Base-by-base conservation (phyloP, 2,888 invertebrate genomes). In the Eupithecia abbreviata region DNA sequence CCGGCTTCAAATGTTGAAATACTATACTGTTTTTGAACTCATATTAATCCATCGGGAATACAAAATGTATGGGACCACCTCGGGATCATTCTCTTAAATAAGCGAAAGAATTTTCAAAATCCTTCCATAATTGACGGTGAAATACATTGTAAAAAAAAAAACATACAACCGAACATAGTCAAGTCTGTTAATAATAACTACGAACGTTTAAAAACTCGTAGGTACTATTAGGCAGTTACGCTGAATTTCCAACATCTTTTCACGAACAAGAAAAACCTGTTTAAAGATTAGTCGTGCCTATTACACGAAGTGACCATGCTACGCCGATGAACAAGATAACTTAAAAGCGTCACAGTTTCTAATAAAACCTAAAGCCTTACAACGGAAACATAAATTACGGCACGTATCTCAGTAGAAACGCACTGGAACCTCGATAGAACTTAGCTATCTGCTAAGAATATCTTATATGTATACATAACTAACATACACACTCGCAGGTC, bases 241-340 rank as follows among this genome's bases (percentile, higher is more conserved):
- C 9, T 58, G 3, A 58, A 18, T 18, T 18, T n/a, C 18, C 10
- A 10, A 18, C 58, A 58, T 62, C 30, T 58, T 9, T 51, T 0
- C n/a, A 55, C 0, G 18, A 62, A 18, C 30, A 62, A 58, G 58
- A 18, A 62, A 62, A 62, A 62, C 0, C 18, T 0, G 18, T 62
- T 62, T 62, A 62, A 30, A 30, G 30, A 62, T 62, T 62, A 62
- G 62, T 62, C 62, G 62, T 30, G 62, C 62, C 30, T 62, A 62
- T 62, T 62, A 62, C 62, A 30, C 62, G 30, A 18, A 62, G 18
- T 62, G 62, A 10, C 18, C 12, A 30, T 30, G 62, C 10, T 10
- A 30, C 10, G 62, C 18, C 30, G 30, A 10, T 62, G 10, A 10
- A 12, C 62, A 62, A 30, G 62, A 62, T 30, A 30, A 62, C 18